These are phyloP conservation scores for Holotrichia oblita DNA, from an alignment of 1,140 invertebrate genomes.

Conservation along the genomic window DNA sequence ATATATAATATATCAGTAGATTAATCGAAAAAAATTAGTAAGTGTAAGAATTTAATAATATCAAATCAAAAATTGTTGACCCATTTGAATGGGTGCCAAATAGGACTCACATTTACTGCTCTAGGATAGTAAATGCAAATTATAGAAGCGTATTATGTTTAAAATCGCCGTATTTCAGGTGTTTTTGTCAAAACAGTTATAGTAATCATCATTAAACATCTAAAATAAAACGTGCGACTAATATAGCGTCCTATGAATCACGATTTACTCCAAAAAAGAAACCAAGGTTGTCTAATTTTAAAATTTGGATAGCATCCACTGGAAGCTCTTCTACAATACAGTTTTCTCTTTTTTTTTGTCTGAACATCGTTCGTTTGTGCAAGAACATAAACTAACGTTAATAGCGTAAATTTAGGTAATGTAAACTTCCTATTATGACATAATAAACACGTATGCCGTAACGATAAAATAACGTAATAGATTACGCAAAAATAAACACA, in stretches of 20 bases:
- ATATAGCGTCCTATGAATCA: conserved; percentile 17
- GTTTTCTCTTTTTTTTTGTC: background rate
- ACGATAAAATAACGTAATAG: background rate
- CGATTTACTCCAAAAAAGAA: conserved; percentile 23
- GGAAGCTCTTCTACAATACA: background rate
- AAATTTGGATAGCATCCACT: conserved; percentile 1
- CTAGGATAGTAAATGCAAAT: too few species aligned
- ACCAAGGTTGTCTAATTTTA: conserved; percentile 34
- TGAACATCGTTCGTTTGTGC: background rate
- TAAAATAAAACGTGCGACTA: background rate
- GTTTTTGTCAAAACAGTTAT: too few species aligned
- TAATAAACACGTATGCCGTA: background rate
- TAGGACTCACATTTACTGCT: background rate
- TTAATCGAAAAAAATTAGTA: too few species aligned
- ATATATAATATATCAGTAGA: too few species aligned
- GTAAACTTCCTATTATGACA: background rate
- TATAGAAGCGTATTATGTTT: background rate
- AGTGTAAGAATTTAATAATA: background rate
- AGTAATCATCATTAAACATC: background rate
- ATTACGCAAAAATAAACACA: background rate
- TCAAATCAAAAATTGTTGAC: background rate
- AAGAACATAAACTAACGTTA: conserved; percentile 9
- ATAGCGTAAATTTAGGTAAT: background rate
- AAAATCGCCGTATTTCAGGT: background rate
- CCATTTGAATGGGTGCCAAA: background rate